These are phyloP conservation scores for Limnephilus marmoratus DNA, from an alignment of 2,888 invertebrate genomes.

Conservation along the genomic window DNA sequence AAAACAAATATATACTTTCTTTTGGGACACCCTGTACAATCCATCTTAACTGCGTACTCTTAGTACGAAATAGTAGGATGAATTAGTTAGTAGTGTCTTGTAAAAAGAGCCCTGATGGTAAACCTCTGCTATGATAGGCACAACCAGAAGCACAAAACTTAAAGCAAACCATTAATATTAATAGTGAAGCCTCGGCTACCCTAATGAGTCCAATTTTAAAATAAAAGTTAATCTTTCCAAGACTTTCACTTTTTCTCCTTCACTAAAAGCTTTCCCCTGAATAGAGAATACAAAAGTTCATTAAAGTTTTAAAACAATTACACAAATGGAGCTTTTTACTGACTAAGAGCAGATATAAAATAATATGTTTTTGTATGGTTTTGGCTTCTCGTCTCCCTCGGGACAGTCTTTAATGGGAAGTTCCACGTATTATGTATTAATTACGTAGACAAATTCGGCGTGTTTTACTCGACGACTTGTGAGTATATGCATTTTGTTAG, in stretches of 20 bases:
- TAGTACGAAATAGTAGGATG: too few species aligned
- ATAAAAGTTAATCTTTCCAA: not conserved
- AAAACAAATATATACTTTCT: too few species aligned
- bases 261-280: not conserved
- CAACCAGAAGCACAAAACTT: not conserved
- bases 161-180: not conserved
- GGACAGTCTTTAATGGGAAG: not conserved
- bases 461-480: not conserved
- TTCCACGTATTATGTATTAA: not conserved
- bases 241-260: not conserved
- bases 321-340: not conserved
- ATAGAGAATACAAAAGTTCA: not conserved
- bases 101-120: too few species aligned
- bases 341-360: not conserved
- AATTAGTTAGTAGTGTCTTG: too few species aligned
- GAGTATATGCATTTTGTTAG: slow-evolving; percentile 6
- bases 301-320: not conserved
- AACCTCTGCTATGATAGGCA: too few species aligned
- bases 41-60: too few species aligned
- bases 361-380: not conserved
- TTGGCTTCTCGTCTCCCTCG: not conserved
- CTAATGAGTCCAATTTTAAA: not conserved
- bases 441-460: not conserved
- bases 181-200: not conserved
- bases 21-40: too few species aligned